phyloP scores from a whole-genome alignment of 2,888 invertebrate species.

The Hirtodrosophila histrioides region DNA sequence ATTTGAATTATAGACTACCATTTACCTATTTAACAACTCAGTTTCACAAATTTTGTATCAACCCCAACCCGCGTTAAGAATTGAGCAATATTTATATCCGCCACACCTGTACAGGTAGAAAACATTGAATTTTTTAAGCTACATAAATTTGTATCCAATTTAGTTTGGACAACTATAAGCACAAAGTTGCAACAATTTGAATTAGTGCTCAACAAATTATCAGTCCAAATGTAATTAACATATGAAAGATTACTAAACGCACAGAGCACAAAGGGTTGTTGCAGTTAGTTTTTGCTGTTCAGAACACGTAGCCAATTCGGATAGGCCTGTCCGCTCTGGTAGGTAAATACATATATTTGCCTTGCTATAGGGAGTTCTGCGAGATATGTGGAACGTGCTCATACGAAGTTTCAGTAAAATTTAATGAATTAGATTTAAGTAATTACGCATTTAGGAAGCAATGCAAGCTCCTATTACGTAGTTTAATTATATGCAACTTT shows the following conservation, averaged over 20 bases:
- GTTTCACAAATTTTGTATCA: too few relatives aligned
- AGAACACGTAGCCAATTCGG: conserved; percentile 18
- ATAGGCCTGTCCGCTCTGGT: background rate
- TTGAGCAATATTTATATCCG: too few relatives aligned
- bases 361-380: background rate
- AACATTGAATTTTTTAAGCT: too few relatives aligned
- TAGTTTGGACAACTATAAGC: background rate
- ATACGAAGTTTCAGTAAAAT: conserved; percentile 16
- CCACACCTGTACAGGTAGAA: too few relatives aligned
- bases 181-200: conserved; percentile 1
- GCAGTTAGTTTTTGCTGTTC: background rate
- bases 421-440: conserved; percentile 23
- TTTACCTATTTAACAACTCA: too few relatives aligned
- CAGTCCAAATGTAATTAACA: conserved; percentile 29
- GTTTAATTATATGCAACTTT: too few relatives aligned
- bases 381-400: conserved; percentile 18
- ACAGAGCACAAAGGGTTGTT: background rate
- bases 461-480: too few relatives aligned
- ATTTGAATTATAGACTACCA: too few relatives aligned
- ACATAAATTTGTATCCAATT: too few relatives aligned
- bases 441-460: conserved; percentile 17
- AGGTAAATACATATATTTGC: background rate
- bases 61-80: too few relatives aligned
- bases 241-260: conserved; percentile 2
- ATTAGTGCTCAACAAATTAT: conserved; percentile 5